A percentile compares a stretch with the other conserved stretches of the same genome.
Conservation (phyloP, 2,797 vertebrate genomes). For the Nyctibius grandis region DNA sequence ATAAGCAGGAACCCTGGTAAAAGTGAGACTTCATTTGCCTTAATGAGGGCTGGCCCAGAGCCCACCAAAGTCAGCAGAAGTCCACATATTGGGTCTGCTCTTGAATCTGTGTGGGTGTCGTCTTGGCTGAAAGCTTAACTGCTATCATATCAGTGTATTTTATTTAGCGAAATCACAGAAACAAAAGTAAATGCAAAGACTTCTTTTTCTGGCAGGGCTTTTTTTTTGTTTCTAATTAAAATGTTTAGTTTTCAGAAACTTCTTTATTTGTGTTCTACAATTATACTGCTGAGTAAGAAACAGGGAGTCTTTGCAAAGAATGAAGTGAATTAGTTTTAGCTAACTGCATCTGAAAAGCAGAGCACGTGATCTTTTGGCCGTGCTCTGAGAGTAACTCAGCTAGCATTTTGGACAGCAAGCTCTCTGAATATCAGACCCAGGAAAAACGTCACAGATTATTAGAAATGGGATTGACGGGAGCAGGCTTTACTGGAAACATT, state of each 20-base stretch:
- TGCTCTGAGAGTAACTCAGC: neutral
- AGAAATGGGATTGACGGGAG: constrained; percentile 36
- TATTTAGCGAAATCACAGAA: neutral
- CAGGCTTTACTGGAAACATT: constrained; percentile 59
- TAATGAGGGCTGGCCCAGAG: neutral
- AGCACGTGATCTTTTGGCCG: constrained; percentile 29
- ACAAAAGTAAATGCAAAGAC: neutral
- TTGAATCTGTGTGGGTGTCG: neutral
- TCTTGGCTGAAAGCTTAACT: neutral
- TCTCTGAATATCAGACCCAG: constrained; percentile 16
- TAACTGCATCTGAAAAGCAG: constrained; percentile 47
- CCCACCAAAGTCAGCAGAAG: constrained; percentile 2
- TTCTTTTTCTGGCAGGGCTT: neutral
- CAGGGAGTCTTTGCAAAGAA: constrained; percentile 34
- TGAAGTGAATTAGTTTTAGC: constrained; percentile 19
- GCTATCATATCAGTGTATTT: neutral
- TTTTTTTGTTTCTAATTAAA: neutral
- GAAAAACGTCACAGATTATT: constrained; percentile 47
- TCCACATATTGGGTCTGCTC: neutral
- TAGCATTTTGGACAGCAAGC: constrained; percentile 24
- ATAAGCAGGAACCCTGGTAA: neutral
- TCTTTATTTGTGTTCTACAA: neutral
- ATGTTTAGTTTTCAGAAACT: constrained; percentile 26
- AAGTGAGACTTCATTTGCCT: neutral
- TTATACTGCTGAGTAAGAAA: constrained; percentile 31